These are phyloP conservation scores for Tragulus kanchil DNA, from an alignment of 2,113 vertebrate genomes.

Conservation along the genomic window DNA sequence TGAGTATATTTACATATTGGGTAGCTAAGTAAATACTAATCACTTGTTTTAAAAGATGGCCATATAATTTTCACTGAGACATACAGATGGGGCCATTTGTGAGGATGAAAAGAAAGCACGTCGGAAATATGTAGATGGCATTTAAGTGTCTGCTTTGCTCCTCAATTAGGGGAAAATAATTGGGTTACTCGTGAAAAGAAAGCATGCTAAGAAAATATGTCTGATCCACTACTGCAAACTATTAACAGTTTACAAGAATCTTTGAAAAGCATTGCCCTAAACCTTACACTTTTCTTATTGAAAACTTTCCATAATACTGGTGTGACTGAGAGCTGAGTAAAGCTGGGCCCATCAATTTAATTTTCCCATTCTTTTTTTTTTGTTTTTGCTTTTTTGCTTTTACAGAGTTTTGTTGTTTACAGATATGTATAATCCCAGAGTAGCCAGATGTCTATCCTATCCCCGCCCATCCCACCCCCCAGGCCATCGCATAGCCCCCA, in stretches of 20 bases:
- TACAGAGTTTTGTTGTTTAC: no score
- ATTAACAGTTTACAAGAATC: constrained; percentile 64
- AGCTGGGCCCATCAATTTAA: neutral
- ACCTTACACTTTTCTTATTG: constrained; percentile 55
- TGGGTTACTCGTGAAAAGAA: constrained; percentile 71
- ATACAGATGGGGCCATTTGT: neutral
- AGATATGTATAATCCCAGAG: no score
- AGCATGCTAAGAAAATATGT: neutral
- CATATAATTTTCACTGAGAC: neutral
- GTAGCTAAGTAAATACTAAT: neutral
- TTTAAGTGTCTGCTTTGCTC: constrained; percentile 3
- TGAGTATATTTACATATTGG: neutral
- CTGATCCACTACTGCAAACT: constrained; percentile 17
- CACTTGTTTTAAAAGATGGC: neutral
- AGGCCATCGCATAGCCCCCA: no score
- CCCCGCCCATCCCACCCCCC: no score
- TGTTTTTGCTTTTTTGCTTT: no score
- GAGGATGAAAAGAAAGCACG: neutral
- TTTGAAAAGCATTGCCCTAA: constrained; percentile 55
- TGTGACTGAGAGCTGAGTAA: constrained; percentile 35
- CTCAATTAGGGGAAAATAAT: constrained; percentile 47
- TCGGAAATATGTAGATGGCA: neutral
- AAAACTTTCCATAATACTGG: neutral
- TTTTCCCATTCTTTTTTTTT: neutral
- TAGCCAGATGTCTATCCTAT: no score